These are phyloP conservation scores for Poeciliopsis paucimaculata DNA, from an alignment of 2,797 vertebrate genomes.

Conservation along the genomic window DNA sequence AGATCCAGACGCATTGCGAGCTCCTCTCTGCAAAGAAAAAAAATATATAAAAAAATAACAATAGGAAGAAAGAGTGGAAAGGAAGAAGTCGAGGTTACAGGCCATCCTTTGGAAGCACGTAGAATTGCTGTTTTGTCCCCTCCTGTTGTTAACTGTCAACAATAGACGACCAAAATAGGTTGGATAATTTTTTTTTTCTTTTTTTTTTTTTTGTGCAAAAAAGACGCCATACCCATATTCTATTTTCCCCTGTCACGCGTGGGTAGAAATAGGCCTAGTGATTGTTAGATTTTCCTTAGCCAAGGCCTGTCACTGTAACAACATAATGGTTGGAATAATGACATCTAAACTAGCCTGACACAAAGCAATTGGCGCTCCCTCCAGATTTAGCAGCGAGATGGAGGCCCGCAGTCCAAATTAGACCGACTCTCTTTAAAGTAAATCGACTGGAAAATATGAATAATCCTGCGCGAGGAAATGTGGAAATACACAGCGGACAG, in stretches of 20 bases:
- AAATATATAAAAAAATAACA: not conserved
- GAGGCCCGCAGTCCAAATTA: constrained; percentile 63
- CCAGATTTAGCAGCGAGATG: constrained; percentile 54
- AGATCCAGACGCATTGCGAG: constrained; percentile 97
- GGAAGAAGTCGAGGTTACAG: constrained; percentile 71
- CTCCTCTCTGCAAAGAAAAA: constrained; percentile 88
- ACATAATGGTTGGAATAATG: constrained; percentile 84
- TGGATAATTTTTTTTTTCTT: constrained; percentile 30
- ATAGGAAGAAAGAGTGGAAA: constrained; percentile 20
- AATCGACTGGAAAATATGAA: constrained; percentile 70
- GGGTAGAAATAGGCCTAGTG: constrained; percentile 74
- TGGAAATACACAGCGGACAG: constrained; percentile 3
- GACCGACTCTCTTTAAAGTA: constrained; percentile 60
- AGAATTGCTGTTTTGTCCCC: constrained; percentile 72
- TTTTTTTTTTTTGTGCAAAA: constrained; percentile 22
- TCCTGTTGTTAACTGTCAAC: constrained; percentile 72
- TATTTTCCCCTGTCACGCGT: constrained; percentile 75
- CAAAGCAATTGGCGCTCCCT: constrained; percentile 74
- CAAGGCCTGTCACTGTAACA: constrained; percentile 79
- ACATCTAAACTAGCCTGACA: constrained; percentile 80
- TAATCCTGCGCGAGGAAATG: constrained; percentile 36
- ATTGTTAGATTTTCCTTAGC: constrained; percentile 72
- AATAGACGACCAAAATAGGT: constrained; percentile 72
- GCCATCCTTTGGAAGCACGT: constrained; percentile 56
- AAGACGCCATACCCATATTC: constrained; percentile 73